Evolutionary conservation across 2,797 vertebrate species (phyloP), one percentile per base, ranked within the genome.

Genomic region (Semotilus atromaculatus): DNA sequence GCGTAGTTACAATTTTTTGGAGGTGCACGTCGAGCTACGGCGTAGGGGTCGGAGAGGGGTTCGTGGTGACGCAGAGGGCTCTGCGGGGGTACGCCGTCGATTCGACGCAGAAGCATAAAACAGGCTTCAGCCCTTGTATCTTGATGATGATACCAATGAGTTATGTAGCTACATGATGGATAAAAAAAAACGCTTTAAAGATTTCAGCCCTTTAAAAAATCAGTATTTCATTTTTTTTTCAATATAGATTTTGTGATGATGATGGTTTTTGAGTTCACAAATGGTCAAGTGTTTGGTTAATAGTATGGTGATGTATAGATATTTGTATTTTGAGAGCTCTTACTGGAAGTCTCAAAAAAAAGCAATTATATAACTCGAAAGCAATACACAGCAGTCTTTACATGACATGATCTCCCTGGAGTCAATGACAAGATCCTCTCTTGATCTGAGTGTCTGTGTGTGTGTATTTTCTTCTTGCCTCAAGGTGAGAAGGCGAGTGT

Each of bases 321-420:
- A 31, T 34, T 21, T 67, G 48, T 48, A 31, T 73, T 73, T 73
- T 31, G 29, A 74, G 48, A 75, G 72, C 29, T 72, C 21, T 48
- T 29, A 48, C 43, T 73, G 70, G n/a, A 29, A 48, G 29, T 36
- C 38, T 11, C 4, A 4, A 9, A 29, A 34, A 19, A 31, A 23
- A 29, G 18, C n/a, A 21, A 5, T 62, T 43, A 21, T 43, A 78
- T 6, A 64, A 29, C 58, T 31, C 2, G 9, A 78, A 64, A 26
- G 58, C 9, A 67, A 23, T 51, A 80, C 10, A 14, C 11, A 34
- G 40, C 40, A 51, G 62, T 3, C 7, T 67, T 66, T 51, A 67
- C 4, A 43, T 36, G 62, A 67, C 62, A 48, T 14, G 21, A 67
- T 21, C 29, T 51, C 29, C 29, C 11, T n/a, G 29, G 7, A 67